Conservation (phyloP, 2,888 invertebrate genomes). For the Boloria euphrosyne region DNA sequence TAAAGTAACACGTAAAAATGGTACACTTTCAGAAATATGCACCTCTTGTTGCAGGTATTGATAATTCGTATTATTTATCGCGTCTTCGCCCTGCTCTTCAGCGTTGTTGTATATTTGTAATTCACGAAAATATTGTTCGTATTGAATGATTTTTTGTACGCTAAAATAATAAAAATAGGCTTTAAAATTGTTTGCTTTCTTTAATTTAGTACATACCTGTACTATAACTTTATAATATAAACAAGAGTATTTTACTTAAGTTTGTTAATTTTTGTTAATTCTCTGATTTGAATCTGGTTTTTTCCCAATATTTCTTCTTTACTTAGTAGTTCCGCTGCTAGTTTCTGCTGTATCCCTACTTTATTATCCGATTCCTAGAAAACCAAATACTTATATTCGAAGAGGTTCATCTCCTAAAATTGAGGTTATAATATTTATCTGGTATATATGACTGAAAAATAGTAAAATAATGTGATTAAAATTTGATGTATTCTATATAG, state of each 20-base stretch:
- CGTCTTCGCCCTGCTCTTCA: slow-evolving; percentile 55
- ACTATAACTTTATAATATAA: neutral
- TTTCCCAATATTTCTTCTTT: slow-evolving; percentile 74
- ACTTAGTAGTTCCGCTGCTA: slow-evolving; percentile 73
- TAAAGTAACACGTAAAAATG: neutral
- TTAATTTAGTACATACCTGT: neutral
- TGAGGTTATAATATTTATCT: slow-evolving; percentile 54
- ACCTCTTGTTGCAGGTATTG: slow-evolving; percentile 74
- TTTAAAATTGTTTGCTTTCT: neutral
- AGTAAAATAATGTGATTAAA: slow-evolving; percentile 40
- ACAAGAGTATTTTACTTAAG: slow-evolving; percentile 57
- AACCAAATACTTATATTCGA: slow-evolving; percentile 14
- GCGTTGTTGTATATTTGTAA: slow-evolving; percentile 62
- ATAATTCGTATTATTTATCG: slow-evolving; percentile 57
- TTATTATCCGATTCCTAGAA: slow-evolving; percentile 72
- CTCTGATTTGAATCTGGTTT: slow-evolving; percentile 72
- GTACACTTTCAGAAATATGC: slow-evolving; percentile 2
- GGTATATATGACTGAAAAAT: slow-evolving; percentile 67
- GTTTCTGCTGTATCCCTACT: slow-evolving; percentile 72
- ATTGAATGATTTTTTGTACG: slow-evolving; percentile 74
- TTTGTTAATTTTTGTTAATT: slow-evolving; percentile 70
- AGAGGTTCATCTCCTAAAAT: slow-evolving; percentile 48
- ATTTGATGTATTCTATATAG: neutral
- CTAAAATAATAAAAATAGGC: slow-evolving; percentile 46
- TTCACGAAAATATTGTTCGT: slow-evolving; percentile 68